Evolutionary conservation across 2,797 vertebrate species (phyloP).

Genomic region (Tolypeutes matacus): DNA sequence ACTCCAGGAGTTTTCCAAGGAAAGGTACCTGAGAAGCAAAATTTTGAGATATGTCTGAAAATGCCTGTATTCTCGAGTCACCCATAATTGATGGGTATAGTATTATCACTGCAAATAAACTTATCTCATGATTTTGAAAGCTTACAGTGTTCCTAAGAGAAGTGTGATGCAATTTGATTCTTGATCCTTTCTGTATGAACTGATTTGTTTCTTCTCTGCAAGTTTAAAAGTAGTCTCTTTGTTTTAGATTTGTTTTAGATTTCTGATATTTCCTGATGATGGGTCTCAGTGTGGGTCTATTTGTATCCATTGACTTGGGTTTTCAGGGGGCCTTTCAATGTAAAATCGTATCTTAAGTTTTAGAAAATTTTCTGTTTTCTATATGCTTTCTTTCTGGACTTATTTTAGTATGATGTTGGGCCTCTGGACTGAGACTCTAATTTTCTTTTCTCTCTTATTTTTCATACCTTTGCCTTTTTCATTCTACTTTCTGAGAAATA

Average conservation of each 20-base stretch:
- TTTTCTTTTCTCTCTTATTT: neutral
- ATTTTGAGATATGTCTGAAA: neutral
- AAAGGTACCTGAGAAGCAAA: neutral
- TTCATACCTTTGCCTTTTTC: neutral
- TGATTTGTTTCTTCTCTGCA: neutral
- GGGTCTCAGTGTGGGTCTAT: neutral
- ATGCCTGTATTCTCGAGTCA: neutral
- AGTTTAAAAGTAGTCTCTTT: neutral
- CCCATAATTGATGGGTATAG: neutral
- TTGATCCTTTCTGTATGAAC: neutral
- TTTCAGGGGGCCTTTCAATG: neutral
- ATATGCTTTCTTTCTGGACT: neutral
- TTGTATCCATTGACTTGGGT: neutral
- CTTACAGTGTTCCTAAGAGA: neutral
- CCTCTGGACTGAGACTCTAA: neutral
- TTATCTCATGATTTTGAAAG: conserved; percentile 11
- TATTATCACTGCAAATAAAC: neutral
- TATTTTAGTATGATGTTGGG: neutral
- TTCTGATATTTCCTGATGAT: neutral
- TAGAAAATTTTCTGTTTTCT: conserved; percentile 6
- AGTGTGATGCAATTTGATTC: neutral
- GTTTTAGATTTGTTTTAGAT: neutral
- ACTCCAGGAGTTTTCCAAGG: neutral
- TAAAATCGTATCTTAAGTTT: neutral
- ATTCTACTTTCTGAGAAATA: neutral